Evolutionary conservation across 2,797 vertebrate species (phyloP).

Genomic region (Cichlasoma orientale): DNA sequence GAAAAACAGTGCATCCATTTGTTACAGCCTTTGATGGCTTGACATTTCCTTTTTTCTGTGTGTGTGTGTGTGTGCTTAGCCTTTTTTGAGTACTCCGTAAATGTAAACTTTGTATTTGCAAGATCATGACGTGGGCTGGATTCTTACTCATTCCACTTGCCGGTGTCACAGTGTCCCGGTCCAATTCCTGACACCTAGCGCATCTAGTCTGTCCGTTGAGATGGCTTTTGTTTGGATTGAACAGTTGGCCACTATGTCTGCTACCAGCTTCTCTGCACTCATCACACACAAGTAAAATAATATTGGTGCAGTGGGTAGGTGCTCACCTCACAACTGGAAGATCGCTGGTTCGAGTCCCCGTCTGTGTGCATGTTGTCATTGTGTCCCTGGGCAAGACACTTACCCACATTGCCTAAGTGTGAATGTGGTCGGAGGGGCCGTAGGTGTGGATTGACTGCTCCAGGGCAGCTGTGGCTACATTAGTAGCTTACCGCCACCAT

Average conservation of each 20-base stretch:
- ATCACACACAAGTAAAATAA: not conserved
- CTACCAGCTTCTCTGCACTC: not conserved
- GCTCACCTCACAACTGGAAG: too few species aligned
- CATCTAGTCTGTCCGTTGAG: not conserved
- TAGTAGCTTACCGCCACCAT: too few species aligned
- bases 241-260: not conserved
- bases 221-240: not conserved
- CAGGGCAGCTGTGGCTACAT: too few species aligned
- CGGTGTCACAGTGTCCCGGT: not conserved
- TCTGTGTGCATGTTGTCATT: too few species aligned
- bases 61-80: not conserved
- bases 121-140: not conserved
- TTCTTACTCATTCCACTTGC: not conserved
- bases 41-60: not conserved
- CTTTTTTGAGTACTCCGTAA: not conserved
- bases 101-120: not conserved
- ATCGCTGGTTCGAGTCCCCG: too few species aligned
- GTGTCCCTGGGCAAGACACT: too few species aligned
- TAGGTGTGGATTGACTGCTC: too few species aligned
- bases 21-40: not conserved
- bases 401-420: too few species aligned
- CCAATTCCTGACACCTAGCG: not conserved
- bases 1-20: not conserved
- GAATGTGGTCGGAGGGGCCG: too few species aligned
- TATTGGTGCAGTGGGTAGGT: too few species aligned